Percentiles rank a stretch among this genome's conserved stretches.
Evolutionary conservation across 1,140 invertebrate genomes (phyloP).

Genomic region (Capitella teleta): DNA sequence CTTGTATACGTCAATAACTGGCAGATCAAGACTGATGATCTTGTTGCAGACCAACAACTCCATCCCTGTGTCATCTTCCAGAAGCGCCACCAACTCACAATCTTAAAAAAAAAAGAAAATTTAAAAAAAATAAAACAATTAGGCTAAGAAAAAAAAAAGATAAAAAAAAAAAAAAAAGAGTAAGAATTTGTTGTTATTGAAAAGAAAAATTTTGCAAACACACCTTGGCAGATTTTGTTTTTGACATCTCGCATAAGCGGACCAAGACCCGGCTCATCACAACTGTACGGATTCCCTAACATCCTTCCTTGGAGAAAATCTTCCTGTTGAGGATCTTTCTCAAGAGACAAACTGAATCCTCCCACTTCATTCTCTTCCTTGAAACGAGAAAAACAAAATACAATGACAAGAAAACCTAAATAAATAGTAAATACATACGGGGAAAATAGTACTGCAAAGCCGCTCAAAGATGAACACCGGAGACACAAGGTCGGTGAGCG

Average conservation of each 20-base stretch:
- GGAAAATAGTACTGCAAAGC: conserved; percentile 92
- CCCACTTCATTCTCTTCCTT: conserved; percentile 88
- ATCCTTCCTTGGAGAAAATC: conserved; percentile 91
- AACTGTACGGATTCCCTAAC: conserved; percentile 95
- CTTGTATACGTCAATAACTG: conserved; percentile 73
- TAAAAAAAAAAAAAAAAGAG: background rate
- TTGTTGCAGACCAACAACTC: conserved; percentile 97
- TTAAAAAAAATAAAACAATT: background rate
- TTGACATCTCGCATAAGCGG: conserved; percentile 97
- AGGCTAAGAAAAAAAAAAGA: background rate
- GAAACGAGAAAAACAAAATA: conserved; percentile 3
- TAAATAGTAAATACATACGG: conserved; percentile 39
- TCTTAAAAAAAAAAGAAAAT: conserved; percentile 45
- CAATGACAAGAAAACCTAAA: background rate
- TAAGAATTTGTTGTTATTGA: background rate
- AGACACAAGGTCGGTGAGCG: conserved; percentile 80
- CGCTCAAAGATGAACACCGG: conserved; percentile 93
- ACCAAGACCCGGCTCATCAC: conserved; percentile 80
- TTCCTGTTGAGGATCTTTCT: conserved; percentile 97
- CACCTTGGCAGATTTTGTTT: conserved; percentile 60
- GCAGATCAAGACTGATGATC: conserved; percentile 90
- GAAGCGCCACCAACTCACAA: conserved; percentile 56
- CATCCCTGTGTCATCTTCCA: conserved; percentile 72
- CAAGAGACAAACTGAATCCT: conserved; percentile 90
- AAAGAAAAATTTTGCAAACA: conserved; percentile 1